Conservation (phyloP, 1,140 invertebrate species). For the Leptinotarsa defecta region DNA sequence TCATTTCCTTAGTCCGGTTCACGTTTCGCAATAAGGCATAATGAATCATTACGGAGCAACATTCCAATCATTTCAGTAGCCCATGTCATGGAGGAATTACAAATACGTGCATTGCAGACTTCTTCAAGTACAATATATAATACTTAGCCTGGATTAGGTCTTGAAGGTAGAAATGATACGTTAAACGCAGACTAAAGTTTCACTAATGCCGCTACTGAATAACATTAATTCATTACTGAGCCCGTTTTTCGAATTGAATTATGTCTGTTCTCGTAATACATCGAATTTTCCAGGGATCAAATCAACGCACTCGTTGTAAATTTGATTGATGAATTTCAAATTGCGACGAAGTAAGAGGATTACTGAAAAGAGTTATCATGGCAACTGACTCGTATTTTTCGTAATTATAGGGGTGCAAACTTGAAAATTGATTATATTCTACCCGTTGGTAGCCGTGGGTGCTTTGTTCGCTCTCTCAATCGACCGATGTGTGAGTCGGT, state of each 20-base stretch:
- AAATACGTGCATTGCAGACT: conserved; percentile 1
- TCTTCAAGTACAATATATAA: background rate
- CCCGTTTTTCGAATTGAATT: background rate
- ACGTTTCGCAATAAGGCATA: too few species aligned
- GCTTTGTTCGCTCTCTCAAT: too few species aligned
- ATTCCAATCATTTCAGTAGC: conserved; percentile 3
- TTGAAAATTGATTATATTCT: too few species aligned
- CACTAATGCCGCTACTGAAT: background rate
- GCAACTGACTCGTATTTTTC: too few species aligned
- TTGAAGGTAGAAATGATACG: background rate
- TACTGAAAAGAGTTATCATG: too few species aligned
- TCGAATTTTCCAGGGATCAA: background rate
- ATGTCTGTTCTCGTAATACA: too few species aligned
- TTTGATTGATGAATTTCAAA: background rate
- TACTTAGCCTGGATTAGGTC: background rate
- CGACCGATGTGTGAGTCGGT: too few species aligned
- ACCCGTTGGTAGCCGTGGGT: too few species aligned
- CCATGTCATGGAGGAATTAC: background rate
- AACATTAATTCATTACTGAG: background rate
- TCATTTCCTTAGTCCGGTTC: too few species aligned
- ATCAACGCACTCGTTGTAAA: background rate
- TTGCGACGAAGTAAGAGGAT: background rate
- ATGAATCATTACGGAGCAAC: background rate
- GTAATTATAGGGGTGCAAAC: too few species aligned
- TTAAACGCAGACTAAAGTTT: background rate